Conservation (phyloP, 1,140 invertebrate genomes). For the Mamestra configurata region DNA sequence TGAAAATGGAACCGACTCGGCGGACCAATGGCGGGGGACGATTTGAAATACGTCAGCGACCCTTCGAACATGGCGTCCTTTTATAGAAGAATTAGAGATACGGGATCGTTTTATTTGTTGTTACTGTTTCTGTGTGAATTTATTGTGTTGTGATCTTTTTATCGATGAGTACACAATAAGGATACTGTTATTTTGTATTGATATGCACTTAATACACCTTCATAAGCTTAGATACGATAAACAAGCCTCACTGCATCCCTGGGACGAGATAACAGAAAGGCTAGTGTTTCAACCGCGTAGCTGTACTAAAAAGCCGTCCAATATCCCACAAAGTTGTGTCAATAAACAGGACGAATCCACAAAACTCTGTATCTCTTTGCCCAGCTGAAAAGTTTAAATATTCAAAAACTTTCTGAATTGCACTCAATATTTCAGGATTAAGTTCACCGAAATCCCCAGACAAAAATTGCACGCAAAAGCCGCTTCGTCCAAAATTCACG, state of each 20-base stretch:
- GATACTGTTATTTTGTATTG: not conserved
- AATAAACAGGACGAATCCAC: not conserved
- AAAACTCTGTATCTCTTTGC: slow-evolving; percentile 3
- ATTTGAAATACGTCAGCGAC: slow-evolving; percentile 45
- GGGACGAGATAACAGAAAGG: too few species aligned
- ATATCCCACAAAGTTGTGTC: not conserved
- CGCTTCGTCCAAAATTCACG: slow-evolving; percentile 1
- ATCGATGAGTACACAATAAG: not conserved
- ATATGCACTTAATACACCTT: not conserved
- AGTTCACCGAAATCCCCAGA: slow-evolving; percentile 23
- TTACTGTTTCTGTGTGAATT: not conserved
- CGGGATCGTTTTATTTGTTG: slow-evolving; percentile 10
- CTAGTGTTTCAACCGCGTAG: too few species aligned
- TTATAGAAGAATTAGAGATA: slow-evolving; percentile 25
- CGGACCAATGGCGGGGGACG: slow-evolving; percentile 39
- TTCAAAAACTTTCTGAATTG: slow-evolving; percentile 34
- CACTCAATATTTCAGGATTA: slow-evolving; percentile 49
- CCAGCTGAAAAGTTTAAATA: slow-evolving; percentile 21
- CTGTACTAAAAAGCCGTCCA: too few species aligned
- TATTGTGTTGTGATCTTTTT: not conserved
- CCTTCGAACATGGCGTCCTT: slow-evolving; percentile 15
- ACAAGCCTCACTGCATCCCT: not conserved
- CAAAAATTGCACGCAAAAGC: slow-evolving; percentile 44
- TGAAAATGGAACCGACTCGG: slow-evolving; percentile 54
- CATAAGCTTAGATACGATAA: not conserved